Conservation (phyloP, 2,797 vertebrate genomes). For the Halcyon smyrnensis region DNA sequence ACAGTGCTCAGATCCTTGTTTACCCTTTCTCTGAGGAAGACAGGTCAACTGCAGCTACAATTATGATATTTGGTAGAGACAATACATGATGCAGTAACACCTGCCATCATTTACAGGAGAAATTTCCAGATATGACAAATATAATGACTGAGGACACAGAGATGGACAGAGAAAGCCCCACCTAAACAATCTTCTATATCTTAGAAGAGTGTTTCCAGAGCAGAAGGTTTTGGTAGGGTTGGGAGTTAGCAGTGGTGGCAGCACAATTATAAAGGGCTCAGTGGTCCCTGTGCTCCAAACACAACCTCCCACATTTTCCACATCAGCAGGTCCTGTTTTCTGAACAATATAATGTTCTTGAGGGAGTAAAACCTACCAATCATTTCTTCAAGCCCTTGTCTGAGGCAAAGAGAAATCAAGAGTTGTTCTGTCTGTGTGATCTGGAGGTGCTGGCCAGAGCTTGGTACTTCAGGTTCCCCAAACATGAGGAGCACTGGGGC, state of each 20-base stretch:
- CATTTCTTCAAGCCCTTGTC: neutral
- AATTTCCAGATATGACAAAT: neutral
- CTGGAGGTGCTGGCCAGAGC: neutral
- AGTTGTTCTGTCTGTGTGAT: neutral
- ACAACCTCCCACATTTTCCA: neutral
- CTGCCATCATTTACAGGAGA: fast-evolving
- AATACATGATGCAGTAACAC: neutral
- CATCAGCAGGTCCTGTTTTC: neutral
- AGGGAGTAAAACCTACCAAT: neutral
- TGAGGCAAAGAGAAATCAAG: neutral
- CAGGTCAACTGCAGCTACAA: neutral
- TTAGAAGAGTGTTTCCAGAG: neutral
- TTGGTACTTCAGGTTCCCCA: neutral
- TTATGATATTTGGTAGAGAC: neutral
- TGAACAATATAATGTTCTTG: neutral
- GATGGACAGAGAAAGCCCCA: neutral
- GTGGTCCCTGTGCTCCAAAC: neutral
- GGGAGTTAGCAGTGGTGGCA: neutral
- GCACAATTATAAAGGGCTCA: neutral
- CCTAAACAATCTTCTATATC: neutral
- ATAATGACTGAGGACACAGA: neutral
- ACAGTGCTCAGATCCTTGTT: neutral
- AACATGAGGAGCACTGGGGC: neutral
- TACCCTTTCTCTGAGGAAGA: neutral
- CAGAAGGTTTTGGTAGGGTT: neutral